These are phyloP conservation scores for Eucera pruinosa DNA, from an alignment of 2,888 invertebrate genomes.

Conservation along the genomic window DNA sequence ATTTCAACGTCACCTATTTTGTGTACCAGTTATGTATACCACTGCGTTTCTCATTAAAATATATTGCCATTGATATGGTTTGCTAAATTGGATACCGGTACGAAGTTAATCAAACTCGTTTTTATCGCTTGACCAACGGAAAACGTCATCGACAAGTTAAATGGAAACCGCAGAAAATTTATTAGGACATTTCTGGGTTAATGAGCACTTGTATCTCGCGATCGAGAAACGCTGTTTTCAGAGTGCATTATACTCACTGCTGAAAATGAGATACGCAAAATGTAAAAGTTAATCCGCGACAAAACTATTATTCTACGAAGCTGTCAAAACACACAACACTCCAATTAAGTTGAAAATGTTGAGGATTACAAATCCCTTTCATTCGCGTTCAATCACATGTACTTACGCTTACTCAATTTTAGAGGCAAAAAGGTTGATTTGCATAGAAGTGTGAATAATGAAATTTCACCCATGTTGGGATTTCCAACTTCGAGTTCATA, in stretches of 20 bases:
- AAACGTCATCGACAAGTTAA: conserved; percentile 44
- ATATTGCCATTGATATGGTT: conserved; percentile 37
- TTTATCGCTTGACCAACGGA: conserved; percentile 30
- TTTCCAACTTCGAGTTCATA: too few relatives aligned
- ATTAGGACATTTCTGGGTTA: conserved; percentile 50
- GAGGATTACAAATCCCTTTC: too few relatives aligned
- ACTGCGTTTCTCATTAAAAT: conserved; percentile 37
- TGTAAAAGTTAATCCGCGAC: conserved; percentile 1
- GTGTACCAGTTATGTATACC: not conserved
- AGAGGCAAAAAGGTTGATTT: too few relatives aligned
- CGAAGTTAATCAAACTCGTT: conserved; percentile 45
- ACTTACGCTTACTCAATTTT: too few relatives aligned
- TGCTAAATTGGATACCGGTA: conserved; percentile 21
- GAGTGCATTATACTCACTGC: not conserved
- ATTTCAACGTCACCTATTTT: conserved; percentile 3
- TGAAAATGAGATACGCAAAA: conserved; percentile 10
- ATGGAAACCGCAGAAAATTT: conserved; percentile 36
- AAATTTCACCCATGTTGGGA: too few relatives aligned
- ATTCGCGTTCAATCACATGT: too few relatives aligned
- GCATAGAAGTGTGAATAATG: too few relatives aligned
- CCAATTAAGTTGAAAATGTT: conserved; percentile 6
- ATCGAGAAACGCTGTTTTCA: conserved; percentile 6
- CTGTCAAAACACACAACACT: not conserved
- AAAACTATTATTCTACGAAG: not conserved
- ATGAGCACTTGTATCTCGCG: conserved; percentile 34